phyloP scores from a whole-genome alignment of 2,797 vertebrate species.

The Hephaestus fuliginosus region DNA sequence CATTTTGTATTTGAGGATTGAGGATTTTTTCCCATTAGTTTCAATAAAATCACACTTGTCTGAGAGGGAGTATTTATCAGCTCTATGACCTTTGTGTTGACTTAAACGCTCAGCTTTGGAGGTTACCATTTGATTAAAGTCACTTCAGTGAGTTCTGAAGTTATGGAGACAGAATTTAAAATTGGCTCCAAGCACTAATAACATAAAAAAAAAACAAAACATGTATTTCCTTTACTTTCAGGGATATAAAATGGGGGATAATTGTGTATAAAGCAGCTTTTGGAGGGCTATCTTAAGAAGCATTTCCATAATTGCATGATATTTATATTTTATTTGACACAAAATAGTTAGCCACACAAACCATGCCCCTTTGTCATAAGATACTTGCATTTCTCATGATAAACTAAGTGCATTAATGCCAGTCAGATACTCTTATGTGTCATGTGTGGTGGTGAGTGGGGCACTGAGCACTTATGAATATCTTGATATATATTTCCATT shows the following conservation, averaged over 20 bases:
- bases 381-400: slow-evolving; percentile 10
- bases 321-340: not conserved
- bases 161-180: not conserved
- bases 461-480: slow-evolving; percentile 63
- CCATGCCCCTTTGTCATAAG: not conserved
- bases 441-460: slow-evolving; percentile 22
- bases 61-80: not conserved
- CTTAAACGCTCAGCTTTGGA: not conserved
- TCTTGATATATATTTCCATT: slow-evolving; percentile 64
- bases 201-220: not conserved
- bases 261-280: not conserved
- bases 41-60: not conserved
- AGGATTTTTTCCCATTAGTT: not conserved
- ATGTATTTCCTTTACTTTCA: not conserved
- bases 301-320: not conserved
- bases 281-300: not conserved
- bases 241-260: not conserved
- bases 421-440: slow-evolving; percentile 40
- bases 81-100: not conserved
- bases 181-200: not conserved
- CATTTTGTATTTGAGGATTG: not conserved
- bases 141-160: not conserved
- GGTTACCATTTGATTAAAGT: not conserved
- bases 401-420: slow-evolving; percentile 41
- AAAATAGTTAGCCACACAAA: not conserved